Conservation (phyloP, 2,113 vertebrate genomes). For the Nothocercus nigrocapillus region DNA sequence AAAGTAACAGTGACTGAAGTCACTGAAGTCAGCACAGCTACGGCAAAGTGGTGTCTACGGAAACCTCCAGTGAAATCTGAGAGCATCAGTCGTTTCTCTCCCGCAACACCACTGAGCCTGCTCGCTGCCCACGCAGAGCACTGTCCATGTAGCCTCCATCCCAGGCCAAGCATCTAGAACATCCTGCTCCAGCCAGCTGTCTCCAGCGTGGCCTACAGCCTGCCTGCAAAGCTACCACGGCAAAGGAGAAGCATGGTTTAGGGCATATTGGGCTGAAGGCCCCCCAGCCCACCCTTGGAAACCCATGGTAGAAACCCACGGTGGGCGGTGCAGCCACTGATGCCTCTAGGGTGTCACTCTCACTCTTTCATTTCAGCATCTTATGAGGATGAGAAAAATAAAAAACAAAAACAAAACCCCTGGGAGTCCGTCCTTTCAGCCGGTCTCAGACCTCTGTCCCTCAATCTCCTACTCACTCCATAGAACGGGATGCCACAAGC, state of each 20-base stretch:
- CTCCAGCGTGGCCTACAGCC: no score
- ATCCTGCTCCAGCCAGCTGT: no score
- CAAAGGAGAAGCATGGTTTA: neutral
- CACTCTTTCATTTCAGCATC: neutral
- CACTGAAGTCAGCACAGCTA: neutral
- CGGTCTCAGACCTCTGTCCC: neutral
- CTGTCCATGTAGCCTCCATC: rapidly evolving
- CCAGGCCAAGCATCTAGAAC: rapidly evolving
- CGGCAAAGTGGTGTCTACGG: neutral
- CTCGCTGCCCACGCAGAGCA: neutral
- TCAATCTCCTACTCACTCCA: neutral
- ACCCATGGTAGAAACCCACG: neutral
- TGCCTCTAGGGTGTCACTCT: neutral
- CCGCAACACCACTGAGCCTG: rapidly evolving
- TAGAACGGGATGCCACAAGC: neutral
- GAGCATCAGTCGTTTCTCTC: neutral
- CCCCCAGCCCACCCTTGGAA: neutral
- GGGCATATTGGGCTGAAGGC: rapidly evolving
- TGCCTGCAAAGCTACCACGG: no score
- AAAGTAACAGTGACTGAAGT: neutral
- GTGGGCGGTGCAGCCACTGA: neutral
- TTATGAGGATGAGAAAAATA: neutral
- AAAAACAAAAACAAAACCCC: neutral
- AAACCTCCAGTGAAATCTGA: rapidly evolving
- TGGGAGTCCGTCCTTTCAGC: neutral